Base-by-base conservation (phyloP, 2,797 vertebrate genomes). In the Centropyge bicolor region DNA sequence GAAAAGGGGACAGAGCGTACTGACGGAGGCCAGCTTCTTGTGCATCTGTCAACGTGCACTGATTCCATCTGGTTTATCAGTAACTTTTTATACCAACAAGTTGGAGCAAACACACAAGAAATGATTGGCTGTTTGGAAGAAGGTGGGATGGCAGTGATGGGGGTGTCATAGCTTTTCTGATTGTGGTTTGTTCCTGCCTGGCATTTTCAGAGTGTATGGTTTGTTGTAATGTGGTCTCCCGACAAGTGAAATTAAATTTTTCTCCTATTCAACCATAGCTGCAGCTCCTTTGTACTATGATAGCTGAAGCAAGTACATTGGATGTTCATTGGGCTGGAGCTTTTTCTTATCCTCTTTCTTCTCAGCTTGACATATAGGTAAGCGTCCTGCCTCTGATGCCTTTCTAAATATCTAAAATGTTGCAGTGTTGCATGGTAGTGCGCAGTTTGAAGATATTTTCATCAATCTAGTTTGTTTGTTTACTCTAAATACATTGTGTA, bases 21-120 rank as follows among this genome's bases (percentile, higher is more conserved):
- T 0, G 41, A 36, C 35, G 52, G 76, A 64, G 61, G 38, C 31
- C 70, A 41, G 38, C 27, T 49, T n/a, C 48, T 51, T 19, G 22
- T 69, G 14, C 68, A 73, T 81, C 70, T 75, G 85, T 85, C 81
- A 84, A 82, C 88, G 90, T 83, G 48, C 80, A 90, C 84, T 62
- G 88, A 91, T 89, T 76, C 62, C 68, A 48, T 78, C 84, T 90
- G 80, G 93, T 92, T 93, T 90, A 93, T 94, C 88, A 94, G 94
- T 94, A 94, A 93, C 92, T 81, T 91, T 35, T 59, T 61, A 62
- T 49, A 70, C 73, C 64, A 67, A 52, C 64, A 67, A 24, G 35
- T 49, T 36, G 16, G 48, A 49, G 68, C 55, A 89, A 89, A 91
- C 79, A 86, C 89, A 74, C 56, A 80, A 78, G 43, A 78, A 68